Percentiles rank a stretch among this genome's conserved stretches.
Conservation (phyloP, 2,797 vertebrate species). For the Orestias chungarensis region DNA sequence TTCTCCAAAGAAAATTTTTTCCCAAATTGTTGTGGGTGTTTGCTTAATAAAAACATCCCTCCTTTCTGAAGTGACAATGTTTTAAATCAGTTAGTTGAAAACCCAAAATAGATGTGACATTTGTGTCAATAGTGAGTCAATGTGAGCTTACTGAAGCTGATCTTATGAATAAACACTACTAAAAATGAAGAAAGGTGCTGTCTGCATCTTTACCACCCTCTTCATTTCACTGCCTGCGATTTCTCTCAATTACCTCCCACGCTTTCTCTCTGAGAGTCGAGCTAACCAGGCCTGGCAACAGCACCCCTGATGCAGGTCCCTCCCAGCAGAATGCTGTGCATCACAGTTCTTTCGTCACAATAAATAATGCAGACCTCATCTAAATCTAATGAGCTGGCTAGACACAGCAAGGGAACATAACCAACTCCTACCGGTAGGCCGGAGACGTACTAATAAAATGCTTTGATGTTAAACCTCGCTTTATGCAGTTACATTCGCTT, state of each 20-base stretch:
- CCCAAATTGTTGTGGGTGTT: not conserved
- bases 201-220: not conserved
- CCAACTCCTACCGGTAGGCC: constrained; percentile 24
- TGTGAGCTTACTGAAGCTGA: not conserved
- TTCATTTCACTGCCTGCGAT: constrained; percentile 4
- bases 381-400: constrained; percentile 57
- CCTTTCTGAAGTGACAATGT: not conserved
- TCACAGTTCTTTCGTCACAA: constrained; percentile 46
- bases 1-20: no score
- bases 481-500: not conserved
- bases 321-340: constrained; percentile 34
- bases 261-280: constrained; percentile 39
- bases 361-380: constrained; percentile 66
- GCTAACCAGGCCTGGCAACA: constrained; percentile 52
- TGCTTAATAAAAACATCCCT: not conserved
- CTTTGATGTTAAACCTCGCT: constrained; percentile 23
- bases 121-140: not conserved
- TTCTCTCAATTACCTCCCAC: constrained; percentile 43
- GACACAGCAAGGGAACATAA: constrained; percentile 14
- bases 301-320: constrained; percentile 37
- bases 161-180: constrained; percentile 19
- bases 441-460: constrained; percentile 6
- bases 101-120: not conserved
- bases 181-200: constrained; percentile 12
- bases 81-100: not conserved